Conservation (phyloP, 2,888 invertebrate genomes). For the Tiliacea citrago region DNA sequence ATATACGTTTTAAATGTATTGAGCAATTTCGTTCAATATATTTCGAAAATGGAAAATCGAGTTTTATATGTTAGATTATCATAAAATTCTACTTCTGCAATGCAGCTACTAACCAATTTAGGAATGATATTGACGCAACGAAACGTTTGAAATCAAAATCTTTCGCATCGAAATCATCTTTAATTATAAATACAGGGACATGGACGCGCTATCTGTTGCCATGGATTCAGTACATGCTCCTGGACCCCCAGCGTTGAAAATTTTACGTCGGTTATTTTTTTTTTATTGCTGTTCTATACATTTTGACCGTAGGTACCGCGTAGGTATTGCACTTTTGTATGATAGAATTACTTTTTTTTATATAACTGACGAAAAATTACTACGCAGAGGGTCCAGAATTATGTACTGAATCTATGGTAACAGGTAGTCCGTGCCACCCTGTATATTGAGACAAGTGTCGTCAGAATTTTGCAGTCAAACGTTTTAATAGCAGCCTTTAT, state of each 20-base stretch:
- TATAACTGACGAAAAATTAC: too few species aligned
- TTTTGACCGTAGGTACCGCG: too few species aligned
- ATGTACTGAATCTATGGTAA: too few species aligned
- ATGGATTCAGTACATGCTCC: too few species aligned
- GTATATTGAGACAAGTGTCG: constrained; percentile 37
- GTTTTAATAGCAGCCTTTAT: constrained; percentile 62
- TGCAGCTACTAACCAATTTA: constrained; percentile 19
- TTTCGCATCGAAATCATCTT: constrained; percentile 28
- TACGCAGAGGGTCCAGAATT: too few species aligned
- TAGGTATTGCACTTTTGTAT: too few species aligned
- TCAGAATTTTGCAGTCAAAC: constrained; percentile 32
- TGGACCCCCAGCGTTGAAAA: too few species aligned
- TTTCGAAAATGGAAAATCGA: constrained; percentile 25
- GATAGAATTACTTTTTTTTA: too few species aligned
- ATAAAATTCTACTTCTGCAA: constrained; percentile 17
- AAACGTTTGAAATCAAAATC: constrained; percentile 17
- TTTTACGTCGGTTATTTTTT: too few species aligned
- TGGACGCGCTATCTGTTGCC: too few species aligned
- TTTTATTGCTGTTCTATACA: too few species aligned
- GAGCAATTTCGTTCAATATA: constrained; percentile 59
- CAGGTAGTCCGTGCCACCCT: too few species aligned
- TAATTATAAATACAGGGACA: constrained; percentile 3
- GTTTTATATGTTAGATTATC: constrained; percentile 16
- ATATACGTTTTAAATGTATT: constrained; percentile 44
- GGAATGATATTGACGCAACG: constrained; percentile 17